Conservation (phyloP, 2,797 vertebrate genomes). For the Diceros bicornis region DNA sequence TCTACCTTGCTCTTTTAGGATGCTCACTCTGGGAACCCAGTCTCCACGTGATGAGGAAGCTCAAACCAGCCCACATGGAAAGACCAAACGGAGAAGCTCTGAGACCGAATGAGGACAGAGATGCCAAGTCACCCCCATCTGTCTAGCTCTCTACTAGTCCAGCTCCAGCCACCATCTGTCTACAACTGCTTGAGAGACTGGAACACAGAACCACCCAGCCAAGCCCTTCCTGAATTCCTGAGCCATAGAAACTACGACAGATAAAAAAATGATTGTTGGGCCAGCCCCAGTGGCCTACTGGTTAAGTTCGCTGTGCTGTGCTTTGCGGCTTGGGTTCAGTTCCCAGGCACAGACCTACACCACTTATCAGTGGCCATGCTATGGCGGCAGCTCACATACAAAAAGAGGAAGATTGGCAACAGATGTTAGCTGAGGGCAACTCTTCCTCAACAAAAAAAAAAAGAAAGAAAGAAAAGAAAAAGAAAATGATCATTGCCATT, state of each 20-base stretch:
- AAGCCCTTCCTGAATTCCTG: constrained; percentile 32
- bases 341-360: too few relatives aligned
- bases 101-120: not conserved
- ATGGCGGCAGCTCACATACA: too few relatives aligned
- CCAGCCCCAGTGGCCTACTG: too few relatives aligned
- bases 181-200: not conserved
- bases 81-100: not conserved
- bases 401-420: too few relatives aligned
- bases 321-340: too few relatives aligned
- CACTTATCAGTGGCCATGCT: too few relatives aligned
- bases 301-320: too few relatives aligned
- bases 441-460: too few relatives aligned
- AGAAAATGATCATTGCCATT: not conserved
- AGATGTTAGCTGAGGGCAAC: too few relatives aligned
- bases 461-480: not conserved
- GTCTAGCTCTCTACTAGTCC: not conserved
- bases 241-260: not conserved
- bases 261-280: not conserved
- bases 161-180: not conserved
- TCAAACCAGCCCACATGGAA: not conserved
- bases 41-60: not conserved
- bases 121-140: not conserved
- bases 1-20: not conserved
- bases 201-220: not conserved
- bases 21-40: not conserved